phyloP scores from a whole-genome alignment of 2,888 invertebrate species.

The Selenia dentaria region DNA sequence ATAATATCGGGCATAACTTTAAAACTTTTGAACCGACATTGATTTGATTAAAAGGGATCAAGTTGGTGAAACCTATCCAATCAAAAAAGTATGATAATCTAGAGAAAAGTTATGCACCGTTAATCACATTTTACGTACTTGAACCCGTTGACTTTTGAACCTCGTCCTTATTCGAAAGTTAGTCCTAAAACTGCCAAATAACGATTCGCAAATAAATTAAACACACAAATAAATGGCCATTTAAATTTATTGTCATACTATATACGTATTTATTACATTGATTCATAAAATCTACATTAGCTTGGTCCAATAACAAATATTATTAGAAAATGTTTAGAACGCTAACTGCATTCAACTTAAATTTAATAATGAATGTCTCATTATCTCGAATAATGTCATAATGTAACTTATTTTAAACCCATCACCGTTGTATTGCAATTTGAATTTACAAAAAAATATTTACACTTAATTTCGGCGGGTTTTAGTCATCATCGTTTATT shows the following conservation, averaged over 20 bases:
- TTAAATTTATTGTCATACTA: conserved; percentile 51
- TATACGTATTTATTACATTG: conserved; percentile 41
- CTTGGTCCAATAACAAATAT: conserved; percentile 68
- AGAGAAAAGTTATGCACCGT: too few species aligned
- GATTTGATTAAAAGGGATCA: too few species aligned
- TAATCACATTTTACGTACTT: too few species aligned
- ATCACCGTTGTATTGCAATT: conserved; percentile 60
- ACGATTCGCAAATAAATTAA: background rate
- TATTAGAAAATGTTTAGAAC: conserved; percentile 46
- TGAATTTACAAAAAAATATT: conserved; percentile 44
- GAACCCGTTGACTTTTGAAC: too few species aligned
- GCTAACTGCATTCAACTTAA: conserved; percentile 67
- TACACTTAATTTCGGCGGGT: conserved; percentile 61
- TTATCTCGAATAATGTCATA: conserved; percentile 28
- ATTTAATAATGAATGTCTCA: conserved; percentile 31
- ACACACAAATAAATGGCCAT: conserved; percentile 53
- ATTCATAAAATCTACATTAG: conserved; percentile 73
- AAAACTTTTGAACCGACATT: too few species aligned
- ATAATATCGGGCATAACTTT: too few species aligned
- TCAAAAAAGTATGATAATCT: too few species aligned
- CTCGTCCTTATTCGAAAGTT: too few species aligned
- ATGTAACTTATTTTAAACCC: conserved; percentile 41
- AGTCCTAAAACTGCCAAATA: too few species aligned
- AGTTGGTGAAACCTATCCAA: too few species aligned
- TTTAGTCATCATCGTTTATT: conserved; percentile 42